These are phyloP conservation scores for Sciurus niger DNA, from an alignment of 2,113 vertebrate genomes.

Conservation along the genomic window DNA sequence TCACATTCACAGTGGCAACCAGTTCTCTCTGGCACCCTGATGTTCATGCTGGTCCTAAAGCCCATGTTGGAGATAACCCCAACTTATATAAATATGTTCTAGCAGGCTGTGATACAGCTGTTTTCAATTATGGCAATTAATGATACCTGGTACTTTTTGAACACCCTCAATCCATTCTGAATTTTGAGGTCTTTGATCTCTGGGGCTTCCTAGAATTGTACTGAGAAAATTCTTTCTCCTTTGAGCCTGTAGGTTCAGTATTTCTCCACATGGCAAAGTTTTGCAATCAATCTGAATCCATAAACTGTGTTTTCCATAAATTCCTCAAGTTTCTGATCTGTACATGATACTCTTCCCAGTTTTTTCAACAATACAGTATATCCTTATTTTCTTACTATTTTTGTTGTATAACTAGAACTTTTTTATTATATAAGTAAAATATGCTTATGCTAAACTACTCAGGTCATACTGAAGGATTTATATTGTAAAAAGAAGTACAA, in stretches of 20 bases:
- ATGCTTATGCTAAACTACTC: conserved; percentile 39
- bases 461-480: conserved; percentile 12
- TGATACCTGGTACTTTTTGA: not conserved
- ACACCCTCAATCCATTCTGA: not conserved
- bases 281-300: conserved; percentile 4
- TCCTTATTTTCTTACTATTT: not conserved
- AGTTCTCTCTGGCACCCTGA: not conserved
- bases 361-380: conserved; percentile 9
- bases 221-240: not conserved
- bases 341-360: not conserved
- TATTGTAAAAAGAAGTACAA: not conserved
- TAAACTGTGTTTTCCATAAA: conserved; percentile 26
- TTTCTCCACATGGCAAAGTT: not conserved
- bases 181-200: conserved; percentile 28
- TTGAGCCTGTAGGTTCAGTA: not conserved
- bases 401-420: not conserved
- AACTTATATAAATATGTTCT: not conserved
- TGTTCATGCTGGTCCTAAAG: not conserved
- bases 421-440: conserved; percentile 53
- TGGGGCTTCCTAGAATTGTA: not conserved
- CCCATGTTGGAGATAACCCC: not conserved
- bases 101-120: not conserved
- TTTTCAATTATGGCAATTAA: not conserved
- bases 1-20: not conserved
- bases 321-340: conserved; percentile 39